Percentiles rank a stretch among this genome's conserved stretches.
Evolutionary conservation across 2,888 invertebrate genomes (phyloP).

Genomic region (Zygothrica quintamaculata): DNA sequence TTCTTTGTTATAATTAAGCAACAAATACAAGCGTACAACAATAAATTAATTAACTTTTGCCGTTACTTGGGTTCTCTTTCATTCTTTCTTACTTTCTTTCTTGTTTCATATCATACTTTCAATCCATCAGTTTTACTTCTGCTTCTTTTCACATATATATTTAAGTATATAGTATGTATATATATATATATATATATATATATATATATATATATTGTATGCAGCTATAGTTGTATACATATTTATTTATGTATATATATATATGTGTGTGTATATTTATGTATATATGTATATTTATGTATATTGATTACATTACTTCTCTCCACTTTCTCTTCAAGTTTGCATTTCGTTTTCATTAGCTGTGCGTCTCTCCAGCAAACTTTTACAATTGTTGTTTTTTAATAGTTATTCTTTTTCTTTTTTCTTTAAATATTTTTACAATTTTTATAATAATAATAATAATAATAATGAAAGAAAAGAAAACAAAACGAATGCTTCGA

Average conservation of each 20-base stretch:
- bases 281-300: conserved; percentile 29
- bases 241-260: conserved; percentile 29
- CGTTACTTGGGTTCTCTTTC: conserved; percentile 57
- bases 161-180: conserved; percentile 1
- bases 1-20: conserved; percentile 71
- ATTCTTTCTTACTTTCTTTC: conserved; percentile 16
- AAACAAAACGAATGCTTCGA: conserved; percentile 2
- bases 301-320: conserved; percentile 34
- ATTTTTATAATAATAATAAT: conserved; percentile 20
- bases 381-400: conserved; percentile 8
- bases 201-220: conserved; percentile 18
- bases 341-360: conserved; percentile 15
- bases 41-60: conserved; percentile 74
- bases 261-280: conserved; percentile 36
- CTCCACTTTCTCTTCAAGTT: conserved; percentile 14
- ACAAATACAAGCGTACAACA: conserved; percentile 77
- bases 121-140: conserved; percentile 9
- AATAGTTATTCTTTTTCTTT: conserved; percentile 1
- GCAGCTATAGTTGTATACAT: not conserved
- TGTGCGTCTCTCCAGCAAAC: conserved; percentile 47
- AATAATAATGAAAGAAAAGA: not conserved
- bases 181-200: conserved; percentile 1
- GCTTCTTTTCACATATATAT: conserved; percentile 21
- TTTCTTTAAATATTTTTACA: conserved; percentile 11
- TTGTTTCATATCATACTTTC: not conserved